Percentiles rank a stretch among this genome's conserved stretches.
phyloP scores from a whole-genome alignment of 2,113 vertebrate genomes.

The Mus pahari region DNA sequence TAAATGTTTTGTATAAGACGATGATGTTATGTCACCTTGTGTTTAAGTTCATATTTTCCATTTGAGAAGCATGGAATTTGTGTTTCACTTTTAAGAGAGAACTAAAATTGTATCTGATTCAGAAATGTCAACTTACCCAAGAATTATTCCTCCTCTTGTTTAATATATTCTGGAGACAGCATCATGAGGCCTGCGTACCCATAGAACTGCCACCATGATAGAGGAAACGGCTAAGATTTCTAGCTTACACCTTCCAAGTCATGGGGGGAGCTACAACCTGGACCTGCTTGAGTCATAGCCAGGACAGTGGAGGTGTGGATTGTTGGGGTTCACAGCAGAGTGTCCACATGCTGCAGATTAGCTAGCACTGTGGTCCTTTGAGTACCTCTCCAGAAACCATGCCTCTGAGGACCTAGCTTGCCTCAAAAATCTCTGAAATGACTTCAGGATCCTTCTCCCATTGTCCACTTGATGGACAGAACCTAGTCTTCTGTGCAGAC shows the following conservation, averaged over 20 bases:
- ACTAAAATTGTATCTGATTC: neutral
- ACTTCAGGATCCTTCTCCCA: neutral
- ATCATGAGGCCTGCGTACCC: neutral
- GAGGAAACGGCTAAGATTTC: neutral
- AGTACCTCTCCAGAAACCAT: neutral
- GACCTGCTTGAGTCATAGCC: neutral
- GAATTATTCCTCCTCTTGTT: conserved; percentile 1
- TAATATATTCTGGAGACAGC: neutral
- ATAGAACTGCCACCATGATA: neutral
- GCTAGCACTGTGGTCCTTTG: neutral
- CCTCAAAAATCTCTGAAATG: neutral
- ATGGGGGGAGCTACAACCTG: neutral
- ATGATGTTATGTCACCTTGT: neutral
- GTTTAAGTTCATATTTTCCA: neutral
- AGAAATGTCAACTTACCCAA: neutral
- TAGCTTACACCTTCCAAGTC: neutral
- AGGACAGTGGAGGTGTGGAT: neutral
- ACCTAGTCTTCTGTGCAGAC: neutral
- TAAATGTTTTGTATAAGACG: neutral
- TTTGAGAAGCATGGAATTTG: neutral
- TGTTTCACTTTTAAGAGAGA: conserved; percentile 34
- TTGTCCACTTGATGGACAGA: neutral
- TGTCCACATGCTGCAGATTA: neutral
- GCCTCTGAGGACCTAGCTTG: neutral
- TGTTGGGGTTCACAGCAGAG: neutral